Percentiles rank a stretch among this genome's conserved stretches.
phyloP scores from a whole-genome alignment of 2,797 vertebrate species.

The Muraenolepis orangiensis region DNA sequence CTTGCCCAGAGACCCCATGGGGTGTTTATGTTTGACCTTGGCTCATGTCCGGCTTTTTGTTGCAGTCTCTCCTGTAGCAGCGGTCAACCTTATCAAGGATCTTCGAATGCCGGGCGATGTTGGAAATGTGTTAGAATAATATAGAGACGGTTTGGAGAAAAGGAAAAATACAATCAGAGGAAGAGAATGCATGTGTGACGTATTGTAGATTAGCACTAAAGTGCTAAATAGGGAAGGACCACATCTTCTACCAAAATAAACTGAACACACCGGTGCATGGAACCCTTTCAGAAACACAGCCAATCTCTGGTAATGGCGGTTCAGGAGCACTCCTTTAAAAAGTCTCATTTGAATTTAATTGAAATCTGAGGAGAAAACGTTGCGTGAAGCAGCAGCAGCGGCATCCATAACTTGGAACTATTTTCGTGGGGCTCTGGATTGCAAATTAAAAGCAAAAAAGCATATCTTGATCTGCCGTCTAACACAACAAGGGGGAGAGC shows the following conservation, averaged over 20 bases:
- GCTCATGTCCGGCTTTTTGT: not conserved
- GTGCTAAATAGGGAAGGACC: not conserved
- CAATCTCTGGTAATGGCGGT: not conserved
- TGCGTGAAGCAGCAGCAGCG: not conserved
- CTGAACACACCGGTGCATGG: not conserved
- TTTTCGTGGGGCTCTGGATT: not conserved
- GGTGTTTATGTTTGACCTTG: not conserved
- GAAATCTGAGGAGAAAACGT: not conserved
- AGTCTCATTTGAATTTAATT: not conserved
- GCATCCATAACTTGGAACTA: not conserved
- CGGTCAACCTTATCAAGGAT: not conserved
- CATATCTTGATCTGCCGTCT: not conserved
- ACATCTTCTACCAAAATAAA: not conserved
- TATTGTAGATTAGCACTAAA: not conserved
- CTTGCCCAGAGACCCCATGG: not conserved
- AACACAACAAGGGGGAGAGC: not conserved
- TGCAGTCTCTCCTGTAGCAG: not conserved
- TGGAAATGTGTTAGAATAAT: not conserved
- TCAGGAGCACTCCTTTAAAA: not conserved
- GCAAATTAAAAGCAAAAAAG: not conserved
- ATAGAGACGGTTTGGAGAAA: not conserved
- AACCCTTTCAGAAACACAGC: not conserved
- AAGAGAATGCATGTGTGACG: not conserved
- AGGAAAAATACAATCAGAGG: not conserved
- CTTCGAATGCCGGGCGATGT: not conserved